These are phyloP conservation scores for Caradrina kadenii DNA, from an alignment of 2,888 invertebrate species.

Conservation along the genomic window DNA sequence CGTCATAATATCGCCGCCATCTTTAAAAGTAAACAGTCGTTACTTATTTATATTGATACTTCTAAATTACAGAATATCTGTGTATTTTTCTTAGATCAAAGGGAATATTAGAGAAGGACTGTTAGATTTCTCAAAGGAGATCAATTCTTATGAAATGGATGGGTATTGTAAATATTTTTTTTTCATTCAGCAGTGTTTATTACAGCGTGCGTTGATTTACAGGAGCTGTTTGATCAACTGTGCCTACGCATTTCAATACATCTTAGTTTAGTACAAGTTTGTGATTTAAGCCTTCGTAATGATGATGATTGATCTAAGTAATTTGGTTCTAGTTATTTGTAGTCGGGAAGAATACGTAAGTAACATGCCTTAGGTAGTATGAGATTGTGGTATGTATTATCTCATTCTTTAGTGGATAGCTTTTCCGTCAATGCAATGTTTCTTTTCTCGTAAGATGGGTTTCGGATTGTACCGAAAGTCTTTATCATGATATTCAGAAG, in stretches of 20 bases:
- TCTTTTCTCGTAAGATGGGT: no score
- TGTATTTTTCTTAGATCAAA: conserved; percentile 58
- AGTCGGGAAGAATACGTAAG: not conserved
- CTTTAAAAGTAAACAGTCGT: conserved; percentile 39
- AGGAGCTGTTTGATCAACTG: conserved; percentile 28
- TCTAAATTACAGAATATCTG: conserved; percentile 51
- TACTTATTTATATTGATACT: conserved; percentile 53
- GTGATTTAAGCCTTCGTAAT: not conserved
- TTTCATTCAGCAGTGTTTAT: conserved; percentile 40
- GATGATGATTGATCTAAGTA: not conserved
- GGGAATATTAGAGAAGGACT: conserved; percentile 46
- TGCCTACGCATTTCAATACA: conserved; percentile 6
- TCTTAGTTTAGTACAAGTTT: not conserved
- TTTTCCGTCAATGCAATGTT: no score
- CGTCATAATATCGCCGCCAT: conserved; percentile 23
- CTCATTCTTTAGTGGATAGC: no score
- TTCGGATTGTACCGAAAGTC: no score
- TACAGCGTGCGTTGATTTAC: conserved; percentile 33
- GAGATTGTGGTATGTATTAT: no score
- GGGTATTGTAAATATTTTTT: conserved; percentile 44
- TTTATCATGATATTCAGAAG: no score
- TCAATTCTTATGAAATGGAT: conserved; percentile 52
- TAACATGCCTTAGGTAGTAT: no score
- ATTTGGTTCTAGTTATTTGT: not conserved
- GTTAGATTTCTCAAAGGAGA: conserved; percentile 54